Evolutionary conservation across 2,113 vertebrate species (phyloP).

Genomic region (Talpa occidentalis): DNA sequence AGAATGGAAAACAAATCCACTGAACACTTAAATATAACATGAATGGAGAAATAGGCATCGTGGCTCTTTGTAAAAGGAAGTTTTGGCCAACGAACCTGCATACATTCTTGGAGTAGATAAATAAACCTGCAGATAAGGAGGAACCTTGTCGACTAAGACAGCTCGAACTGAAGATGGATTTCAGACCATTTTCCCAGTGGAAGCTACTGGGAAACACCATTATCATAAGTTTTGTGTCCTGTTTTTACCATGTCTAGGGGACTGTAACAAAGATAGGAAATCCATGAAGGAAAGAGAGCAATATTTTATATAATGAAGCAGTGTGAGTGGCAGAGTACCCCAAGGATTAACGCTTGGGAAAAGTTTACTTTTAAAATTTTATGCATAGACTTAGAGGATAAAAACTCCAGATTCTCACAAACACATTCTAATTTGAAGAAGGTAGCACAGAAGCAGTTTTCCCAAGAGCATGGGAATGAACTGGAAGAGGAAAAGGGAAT

Average conservation of each 20-base stretch:
- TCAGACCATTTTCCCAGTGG: constrained; percentile 20
- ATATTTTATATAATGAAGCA: neutral
- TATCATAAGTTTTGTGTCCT: neutral
- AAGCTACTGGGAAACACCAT: neutral
- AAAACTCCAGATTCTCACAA: neutral
- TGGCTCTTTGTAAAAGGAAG: neutral
- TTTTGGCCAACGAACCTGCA: neutral
- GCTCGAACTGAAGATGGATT: neutral
- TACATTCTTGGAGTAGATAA: neutral
- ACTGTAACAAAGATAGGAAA: neutral
- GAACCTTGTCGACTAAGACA: neutral
- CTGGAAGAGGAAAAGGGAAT: neutral
- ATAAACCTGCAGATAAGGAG: neutral
- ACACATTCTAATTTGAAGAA: neutral
- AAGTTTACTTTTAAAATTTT: neutral
- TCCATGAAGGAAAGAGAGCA: neutral
- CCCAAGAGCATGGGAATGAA: neutral
- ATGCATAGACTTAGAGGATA: neutral
- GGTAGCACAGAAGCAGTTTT: neutral
- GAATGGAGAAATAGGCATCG: neutral
- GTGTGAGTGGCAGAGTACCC: neutral
- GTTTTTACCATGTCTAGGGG: neutral
- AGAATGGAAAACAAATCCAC: constrained; percentile 1
- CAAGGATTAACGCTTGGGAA: neutral
- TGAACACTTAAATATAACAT: constrained; percentile 13